Base-by-base conservation (phyloP, 2,113 vertebrate species). In the Limanda limanda region DNA sequence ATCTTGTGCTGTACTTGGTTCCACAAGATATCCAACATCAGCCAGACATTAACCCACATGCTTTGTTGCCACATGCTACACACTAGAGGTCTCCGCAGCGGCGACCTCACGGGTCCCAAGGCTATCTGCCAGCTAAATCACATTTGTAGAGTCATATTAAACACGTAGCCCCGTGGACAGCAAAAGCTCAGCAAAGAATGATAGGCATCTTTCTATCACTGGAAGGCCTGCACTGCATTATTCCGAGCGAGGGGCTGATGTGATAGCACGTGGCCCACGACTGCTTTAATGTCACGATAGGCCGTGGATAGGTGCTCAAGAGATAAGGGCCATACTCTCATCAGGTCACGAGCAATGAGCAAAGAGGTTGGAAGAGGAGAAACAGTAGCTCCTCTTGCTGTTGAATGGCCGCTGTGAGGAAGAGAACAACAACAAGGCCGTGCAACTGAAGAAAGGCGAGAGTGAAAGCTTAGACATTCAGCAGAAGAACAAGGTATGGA, bases 111-210 rank as follows among this genome's bases (percentile, higher is more conserved):
- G 23, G 75, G 60, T 82, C 81, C 78, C 76, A 74, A 87, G 82
- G 85, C 86, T 79, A 85, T 85, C 83, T 72, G 64, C 61, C 81
- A 79, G 54, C 86, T 81, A 87, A 90, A 90, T 93, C 89, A 90
- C 83, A 88, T 88, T 81, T 87, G 79, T 84, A 79, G 84, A 71
- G 75, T 83, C 74, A 71, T 84, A 92, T 89, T 90, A 83, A 92
- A 89, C 85, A 86, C 9, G n/a, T 66, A 72, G 79, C 73, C 84
- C 78, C 7, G 69, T 86, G 87, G 79, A 66, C 58, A 78, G 74
- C 35, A 65, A 76, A 88, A 82, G 66, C 68, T 35, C 65, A 45
- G 70, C 59, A 57, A 77, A 73, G 73, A 78, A 83, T 69, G 92
- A 91, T 73, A 80, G 74, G 56, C 76, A 88, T 88, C 83, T 81